Evolutionary conservation across 2,797 vertebrate genomes (phyloP), one percentile per base, ranked within the genome.

Genomic region (Syngnathus rostellatus): DNA sequence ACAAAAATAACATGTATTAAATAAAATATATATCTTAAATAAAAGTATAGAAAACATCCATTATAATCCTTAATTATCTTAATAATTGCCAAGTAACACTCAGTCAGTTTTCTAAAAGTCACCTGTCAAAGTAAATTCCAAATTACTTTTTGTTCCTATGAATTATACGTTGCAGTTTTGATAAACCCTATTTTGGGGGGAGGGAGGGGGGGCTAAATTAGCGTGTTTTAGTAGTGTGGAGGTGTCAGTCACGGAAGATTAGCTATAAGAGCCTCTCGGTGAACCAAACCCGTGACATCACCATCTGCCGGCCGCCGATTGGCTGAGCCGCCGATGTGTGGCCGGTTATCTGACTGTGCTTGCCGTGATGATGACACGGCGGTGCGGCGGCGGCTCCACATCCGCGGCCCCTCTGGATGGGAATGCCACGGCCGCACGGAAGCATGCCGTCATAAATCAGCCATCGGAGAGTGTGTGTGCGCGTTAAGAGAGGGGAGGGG

Each of bases 251-350:
- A 45, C 43, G 21, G 2, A 16, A 41, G 60, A 62, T 62, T 62
- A 43, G 40, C 40, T 6, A 62, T 23, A 62, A 12, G 41, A 62
- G 60, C 60, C 40, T 43, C 40, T 46, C n/a, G 16, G 21, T 25
- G n/a, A 62, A 25, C 41, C 60, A 16, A 14, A 45, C 14, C 23
- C 60, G 60, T 62, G 41, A 17, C 87, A 89, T 92, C 21, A 10
- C 12, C 91, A 92, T 84, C 75, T 83, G 85, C 81, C 2, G 43
- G 17, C 2, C 75, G 66, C 73, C 71, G 91, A 93, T 91, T 93
- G 92, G 90, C 82, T 78, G 76, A 74, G 81, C 75, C 74, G 46
- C 46, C 7, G 46, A 48, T 48, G 67, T 50, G 59, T 82, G 83
- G 86, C 63, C 39, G 86, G 81, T 83, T 72, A 31, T 78, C 80